Evolutionary conservation across 2,888 invertebrate genomes (phyloP).

Genomic region (Kryphioiulus occultus): DNA sequence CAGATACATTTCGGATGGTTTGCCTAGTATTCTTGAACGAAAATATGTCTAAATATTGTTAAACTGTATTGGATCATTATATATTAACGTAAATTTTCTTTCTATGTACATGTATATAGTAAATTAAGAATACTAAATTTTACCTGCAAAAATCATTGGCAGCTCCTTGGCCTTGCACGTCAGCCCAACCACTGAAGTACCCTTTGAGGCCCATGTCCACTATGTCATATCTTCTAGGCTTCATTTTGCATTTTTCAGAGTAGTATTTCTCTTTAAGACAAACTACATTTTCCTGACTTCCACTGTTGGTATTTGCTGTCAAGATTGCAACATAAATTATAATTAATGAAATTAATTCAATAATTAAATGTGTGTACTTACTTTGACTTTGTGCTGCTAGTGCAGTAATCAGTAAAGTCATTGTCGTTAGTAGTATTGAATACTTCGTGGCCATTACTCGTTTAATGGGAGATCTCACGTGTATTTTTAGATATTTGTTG

Average conservation of each 20-base stretch:
- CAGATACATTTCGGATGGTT: background rate
- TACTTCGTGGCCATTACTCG: background rate
- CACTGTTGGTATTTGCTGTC: background rate
- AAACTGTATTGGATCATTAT: too few species aligned
- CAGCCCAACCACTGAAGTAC: conserved; percentile 40
- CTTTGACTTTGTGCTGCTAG: background rate
- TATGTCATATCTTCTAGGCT: conserved; percentile 40
- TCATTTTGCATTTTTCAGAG: background rate
- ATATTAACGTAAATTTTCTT: too few species aligned
- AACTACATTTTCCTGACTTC: background rate
- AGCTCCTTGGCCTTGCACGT: conserved; percentile 48
- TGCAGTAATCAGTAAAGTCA: background rate
- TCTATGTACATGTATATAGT: too few species aligned
- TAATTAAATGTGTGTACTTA: background rate
- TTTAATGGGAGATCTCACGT: background rate
- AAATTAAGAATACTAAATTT: background rate
- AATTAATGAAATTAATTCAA: background rate
- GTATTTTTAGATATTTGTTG: background rate
- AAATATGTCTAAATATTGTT: too few species aligned
- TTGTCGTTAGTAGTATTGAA: background rate
- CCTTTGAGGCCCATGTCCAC: background rate
- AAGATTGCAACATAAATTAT: background rate
- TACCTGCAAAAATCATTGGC: conserved; percentile 48
- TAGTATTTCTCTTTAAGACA: background rate
- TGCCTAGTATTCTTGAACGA: conserved; percentile 1